Percentiles rank a stretch among this genome's conserved stretches.
These are phyloP conservation scores for Muscicapa adusta DNA, from an alignment of 2,113 vertebrate species.

Conservation along the genomic window DNA sequence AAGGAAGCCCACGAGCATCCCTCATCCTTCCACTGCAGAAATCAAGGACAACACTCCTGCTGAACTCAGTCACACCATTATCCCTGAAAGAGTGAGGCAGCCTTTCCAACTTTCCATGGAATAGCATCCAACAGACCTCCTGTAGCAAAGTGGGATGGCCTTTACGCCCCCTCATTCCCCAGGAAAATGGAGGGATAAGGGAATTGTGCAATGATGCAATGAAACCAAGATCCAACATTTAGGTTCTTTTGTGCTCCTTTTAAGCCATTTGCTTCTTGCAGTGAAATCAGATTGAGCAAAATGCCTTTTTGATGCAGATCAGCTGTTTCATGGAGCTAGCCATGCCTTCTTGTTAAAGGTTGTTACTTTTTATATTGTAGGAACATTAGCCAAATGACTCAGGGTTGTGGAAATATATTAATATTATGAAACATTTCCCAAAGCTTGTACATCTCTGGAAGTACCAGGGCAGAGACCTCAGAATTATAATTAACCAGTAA, in stretches of 20 bases:
- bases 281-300: not conserved
- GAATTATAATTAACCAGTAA: constrained; percentile 10
- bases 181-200: not conserved
- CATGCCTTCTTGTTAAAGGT: not conserved
- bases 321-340: not conserved
- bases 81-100: not conserved
- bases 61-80: not conserved
- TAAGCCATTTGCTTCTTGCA: not conserved
- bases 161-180: not conserved
- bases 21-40: not conserved
- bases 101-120: not conserved
- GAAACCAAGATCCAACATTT: not conserved
- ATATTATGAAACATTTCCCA: not conserved
- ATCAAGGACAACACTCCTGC: not conserved
- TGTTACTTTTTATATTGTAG: not conserved
- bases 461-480: not conserved
- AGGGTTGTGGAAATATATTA: not conserved
- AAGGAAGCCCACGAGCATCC: not conserved
- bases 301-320: not conserved
- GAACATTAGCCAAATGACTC: not conserved
- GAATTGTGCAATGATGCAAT: not conserved
- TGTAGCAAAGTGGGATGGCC: not conserved
- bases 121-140: not conserved
- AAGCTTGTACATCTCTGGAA: constrained; percentile 10
- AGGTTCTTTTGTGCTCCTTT: not conserved